phyloP scores from a whole-genome alignment of 2,797 vertebrate species.

The Chaunax sp. region DNA sequence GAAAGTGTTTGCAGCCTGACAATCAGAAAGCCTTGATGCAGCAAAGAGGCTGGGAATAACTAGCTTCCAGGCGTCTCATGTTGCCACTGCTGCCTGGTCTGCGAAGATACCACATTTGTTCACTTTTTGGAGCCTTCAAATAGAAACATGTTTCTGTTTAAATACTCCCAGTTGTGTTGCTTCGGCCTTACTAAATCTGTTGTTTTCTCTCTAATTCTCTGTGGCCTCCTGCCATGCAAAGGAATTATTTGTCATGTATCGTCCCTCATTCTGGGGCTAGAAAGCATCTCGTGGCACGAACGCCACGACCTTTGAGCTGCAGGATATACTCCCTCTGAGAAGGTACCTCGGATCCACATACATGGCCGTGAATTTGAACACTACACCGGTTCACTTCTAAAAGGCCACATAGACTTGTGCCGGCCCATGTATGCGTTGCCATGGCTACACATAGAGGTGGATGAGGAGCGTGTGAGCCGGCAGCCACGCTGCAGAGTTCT shows the following conservation, averaged over 20 bases:
- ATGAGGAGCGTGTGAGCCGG: slow-evolving; percentile 55
- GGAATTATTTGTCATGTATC: slow-evolving; percentile 44
- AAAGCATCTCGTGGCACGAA: slow-evolving; percentile 6
- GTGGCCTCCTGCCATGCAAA: slow-evolving; percentile 33
- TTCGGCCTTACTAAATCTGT: slow-evolving; percentile 39
- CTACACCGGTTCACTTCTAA: slow-evolving; percentile 36
- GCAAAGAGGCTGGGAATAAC: slow-evolving; percentile 39
- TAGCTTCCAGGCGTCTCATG: slow-evolving; percentile 42
- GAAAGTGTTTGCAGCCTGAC: slow-evolving; percentile 59
- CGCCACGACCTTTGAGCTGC: slow-evolving; percentile 31
- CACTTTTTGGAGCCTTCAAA: slow-evolving; percentile 59
- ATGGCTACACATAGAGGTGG: slow-evolving; percentile 72
- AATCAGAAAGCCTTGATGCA: slow-evolving; percentile 45
- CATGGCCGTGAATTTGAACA: slow-evolving; percentile 33
- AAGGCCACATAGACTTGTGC: slow-evolving; percentile 64
- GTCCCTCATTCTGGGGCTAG: slow-evolving; percentile 20
- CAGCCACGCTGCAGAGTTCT: slow-evolving; percentile 68
- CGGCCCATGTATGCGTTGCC: slow-evolving; percentile 69
- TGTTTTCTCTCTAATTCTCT: slow-evolving; percentile 38
- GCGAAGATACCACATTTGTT: slow-evolving; percentile 51
- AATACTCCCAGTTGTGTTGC: slow-evolving; percentile 29
- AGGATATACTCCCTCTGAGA: background rate
- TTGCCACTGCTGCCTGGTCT: slow-evolving; percentile 44
- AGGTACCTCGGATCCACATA: slow-evolving; percentile 16
- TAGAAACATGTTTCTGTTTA: slow-evolving; percentile 35